Conservation (phyloP, 2,888 invertebrate genomes). For the Drosophila nr. fundita region DNA sequence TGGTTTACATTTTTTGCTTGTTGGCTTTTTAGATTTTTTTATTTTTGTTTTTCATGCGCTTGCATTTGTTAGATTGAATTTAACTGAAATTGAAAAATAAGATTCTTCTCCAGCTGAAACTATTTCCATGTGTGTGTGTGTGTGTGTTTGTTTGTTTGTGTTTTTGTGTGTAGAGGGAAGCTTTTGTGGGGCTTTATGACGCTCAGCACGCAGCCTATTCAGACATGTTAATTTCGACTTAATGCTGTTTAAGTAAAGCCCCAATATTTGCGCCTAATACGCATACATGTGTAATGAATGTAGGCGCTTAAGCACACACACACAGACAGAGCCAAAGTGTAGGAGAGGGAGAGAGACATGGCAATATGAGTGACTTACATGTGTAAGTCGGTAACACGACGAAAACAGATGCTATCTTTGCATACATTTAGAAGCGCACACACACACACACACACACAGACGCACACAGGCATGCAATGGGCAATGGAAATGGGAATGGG, state of each 20-base stretch:
- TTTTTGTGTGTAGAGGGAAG: not conserved
- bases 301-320: conserved; percentile 65
- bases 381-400: conserved; percentile 79
- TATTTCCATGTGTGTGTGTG: conserved; percentile 1
- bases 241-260: conserved; percentile 80
- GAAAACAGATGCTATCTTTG: conserved; percentile 79
- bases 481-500: not conserved
- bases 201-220: conserved; percentile 45
- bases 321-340: conserved; percentile 4
- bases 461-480: conserved; percentile 20
- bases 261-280: conserved; percentile 81
- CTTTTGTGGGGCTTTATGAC: conserved; percentile 28
- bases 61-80: conserved; percentile 68
- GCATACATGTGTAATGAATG: conserved; percentile 79
- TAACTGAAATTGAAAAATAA: conserved; percentile 50
- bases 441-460: conserved; percentile 5
- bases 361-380: conserved; percentile 78
- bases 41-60: conserved; percentile 46
- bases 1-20: conserved; percentile 42
- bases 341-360: conserved; percentile 18
- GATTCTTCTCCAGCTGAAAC: conserved; percentile 8
- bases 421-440: conserved; percentile 66
- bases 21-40: conserved; percentile 25
- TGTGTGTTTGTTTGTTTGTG: not conserved
- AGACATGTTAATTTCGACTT: conserved; percentile 80